These are phyloP conservation scores for Serilophus lunatus DNA, from an alignment of 2,113 vertebrate species.

Conservation along the genomic window DNA sequence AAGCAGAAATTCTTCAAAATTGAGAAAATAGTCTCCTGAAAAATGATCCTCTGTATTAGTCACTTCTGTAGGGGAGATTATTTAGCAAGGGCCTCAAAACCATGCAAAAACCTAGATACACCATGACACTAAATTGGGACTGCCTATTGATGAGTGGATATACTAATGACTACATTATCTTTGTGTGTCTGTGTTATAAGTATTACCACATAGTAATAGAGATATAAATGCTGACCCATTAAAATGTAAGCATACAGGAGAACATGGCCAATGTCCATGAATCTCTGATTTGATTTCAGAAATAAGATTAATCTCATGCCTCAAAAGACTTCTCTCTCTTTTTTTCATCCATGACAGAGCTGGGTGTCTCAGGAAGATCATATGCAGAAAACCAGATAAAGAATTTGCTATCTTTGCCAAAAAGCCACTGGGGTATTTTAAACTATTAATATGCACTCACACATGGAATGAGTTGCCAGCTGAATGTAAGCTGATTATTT, in stretches of 20 bases:
- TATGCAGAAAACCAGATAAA: background rate
- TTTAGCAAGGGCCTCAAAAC: background rate
- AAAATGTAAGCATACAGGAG: background rate
- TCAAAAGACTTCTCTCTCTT: background rate
- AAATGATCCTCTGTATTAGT: background rate
- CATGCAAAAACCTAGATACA: background rate
- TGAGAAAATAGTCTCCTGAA: background rate
- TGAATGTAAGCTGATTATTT: background rate
- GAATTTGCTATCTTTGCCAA: background rate
- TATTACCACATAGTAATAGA: background rate
- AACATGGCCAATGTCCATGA: background rate
- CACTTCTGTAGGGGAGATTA: background rate
- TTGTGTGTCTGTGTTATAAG: background rate
- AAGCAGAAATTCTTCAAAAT: background rate
- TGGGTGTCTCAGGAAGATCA: background rate
- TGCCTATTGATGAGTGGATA: background rate
- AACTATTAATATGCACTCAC: background rate
- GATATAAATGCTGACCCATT: background rate
- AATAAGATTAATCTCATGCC: background rate
- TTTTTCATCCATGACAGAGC: background rate
- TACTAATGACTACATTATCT: background rate
- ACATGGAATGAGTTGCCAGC: rapidly evolving
- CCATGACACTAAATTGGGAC: background rate
- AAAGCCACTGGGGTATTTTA: background rate
- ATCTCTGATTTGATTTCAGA: background rate